phyloP scores from a whole-genome alignment of 2,113 vertebrate species.

The Solea solea region DNA sequence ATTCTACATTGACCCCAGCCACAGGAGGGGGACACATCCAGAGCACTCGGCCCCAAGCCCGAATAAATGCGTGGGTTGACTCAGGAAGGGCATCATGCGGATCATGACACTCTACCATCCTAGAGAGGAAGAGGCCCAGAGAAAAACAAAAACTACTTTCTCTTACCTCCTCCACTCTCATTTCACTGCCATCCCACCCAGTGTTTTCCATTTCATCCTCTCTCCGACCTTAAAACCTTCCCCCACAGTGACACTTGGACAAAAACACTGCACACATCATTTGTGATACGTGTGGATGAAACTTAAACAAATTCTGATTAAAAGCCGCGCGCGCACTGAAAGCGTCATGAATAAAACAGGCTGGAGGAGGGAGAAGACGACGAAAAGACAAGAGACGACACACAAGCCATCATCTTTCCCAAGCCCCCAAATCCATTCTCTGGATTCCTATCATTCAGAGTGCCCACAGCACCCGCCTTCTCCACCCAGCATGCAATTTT shows the following conservation, averaged over 20 bases:
- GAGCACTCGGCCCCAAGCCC: too few species aligned
- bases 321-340: conserved; percentile 1
- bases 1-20: too few species aligned
- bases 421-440: conserved; percentile 28
- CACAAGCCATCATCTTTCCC: background rate
- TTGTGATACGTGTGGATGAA: background rate
- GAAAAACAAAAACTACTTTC: too few species aligned
- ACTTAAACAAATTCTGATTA: conserved; percentile 33
- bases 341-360: conserved; percentile 54
- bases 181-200: too few species aligned
- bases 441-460: conserved; percentile 45
- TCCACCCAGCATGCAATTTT: conserved; percentile 62
- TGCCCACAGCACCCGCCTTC: conserved; percentile 12
- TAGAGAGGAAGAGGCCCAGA: too few species aligned
- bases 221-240: background rate
- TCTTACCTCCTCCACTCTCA: too few species aligned
- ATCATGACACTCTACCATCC: too few species aligned
- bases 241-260: background rate
- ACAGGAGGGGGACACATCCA: too few species aligned
- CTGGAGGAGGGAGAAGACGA: background rate
- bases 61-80: too few species aligned
- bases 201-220: background rate
- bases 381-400: background rate
- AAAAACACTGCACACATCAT: background rate
- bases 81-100: too few species aligned